Percentiles rank a stretch among this genome's conserved stretches.
Evolutionary conservation across 2,113 vertebrate species (phyloP).

Genomic region (Passer domesticus): DNA sequence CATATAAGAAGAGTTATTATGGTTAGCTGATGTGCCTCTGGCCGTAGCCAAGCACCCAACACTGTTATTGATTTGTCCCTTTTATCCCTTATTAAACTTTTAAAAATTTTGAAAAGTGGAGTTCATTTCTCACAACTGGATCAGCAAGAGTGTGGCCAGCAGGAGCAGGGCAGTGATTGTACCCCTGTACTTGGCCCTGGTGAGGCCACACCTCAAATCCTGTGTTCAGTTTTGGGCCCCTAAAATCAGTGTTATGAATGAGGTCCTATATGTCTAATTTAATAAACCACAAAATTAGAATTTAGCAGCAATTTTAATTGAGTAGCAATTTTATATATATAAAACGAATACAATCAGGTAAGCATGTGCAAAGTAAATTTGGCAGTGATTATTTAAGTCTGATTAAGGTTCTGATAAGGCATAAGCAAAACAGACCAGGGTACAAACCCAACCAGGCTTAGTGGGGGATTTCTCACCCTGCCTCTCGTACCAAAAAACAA

Average conservation of each 20-base stretch:
- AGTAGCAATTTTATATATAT: not conserved
- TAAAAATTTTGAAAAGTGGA: not conserved
- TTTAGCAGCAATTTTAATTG: not conserved
- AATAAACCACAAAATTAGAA: not conserved
- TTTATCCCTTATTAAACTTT: not conserved
- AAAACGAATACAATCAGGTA: not conserved
- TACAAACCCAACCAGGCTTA: not conserved
- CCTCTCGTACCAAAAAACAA: not conserved
- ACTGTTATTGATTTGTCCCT: not conserved
- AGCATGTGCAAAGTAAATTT: not conserved
- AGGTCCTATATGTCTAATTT: not conserved
- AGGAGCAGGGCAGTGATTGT: not conserved
- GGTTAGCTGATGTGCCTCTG: not conserved
- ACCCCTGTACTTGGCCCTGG: accelerated
- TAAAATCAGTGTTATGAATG: not conserved
- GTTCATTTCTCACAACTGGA: not conserved
- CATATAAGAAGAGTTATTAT: not conserved
- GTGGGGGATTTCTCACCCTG: not conserved
- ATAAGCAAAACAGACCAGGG: not conserved
- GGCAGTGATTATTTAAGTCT: not conserved
- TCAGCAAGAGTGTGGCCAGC: not conserved
- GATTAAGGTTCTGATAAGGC: not conserved
- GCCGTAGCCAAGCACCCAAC: not conserved
- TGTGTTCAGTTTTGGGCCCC: not conserved
- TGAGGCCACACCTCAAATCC: not conserved